These are phyloP conservation scores for Phodopus roborovskii DNA, from an alignment of 2,113 vertebrate species.

Conservation along the genomic window DNA sequence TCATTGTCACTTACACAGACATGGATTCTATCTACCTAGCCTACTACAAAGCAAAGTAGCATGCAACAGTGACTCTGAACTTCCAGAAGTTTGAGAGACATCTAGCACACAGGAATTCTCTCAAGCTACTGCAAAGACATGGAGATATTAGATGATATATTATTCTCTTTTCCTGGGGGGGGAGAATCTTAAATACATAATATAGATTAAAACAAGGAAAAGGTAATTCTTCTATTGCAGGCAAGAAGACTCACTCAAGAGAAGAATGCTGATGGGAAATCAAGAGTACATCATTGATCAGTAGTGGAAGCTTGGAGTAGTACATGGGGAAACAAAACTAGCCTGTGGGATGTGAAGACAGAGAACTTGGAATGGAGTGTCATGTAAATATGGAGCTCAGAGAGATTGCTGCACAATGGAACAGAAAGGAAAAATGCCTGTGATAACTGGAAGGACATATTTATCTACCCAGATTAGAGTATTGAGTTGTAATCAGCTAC, in stretches of 20 bases:
- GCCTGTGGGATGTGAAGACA: neutral
- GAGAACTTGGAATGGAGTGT: neutral
- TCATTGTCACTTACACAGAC: neutral
- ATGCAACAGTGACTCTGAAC: neutral
- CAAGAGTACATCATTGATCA: neutral
- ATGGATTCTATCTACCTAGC: neutral
- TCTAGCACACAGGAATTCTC: neutral
- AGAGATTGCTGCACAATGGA: neutral
- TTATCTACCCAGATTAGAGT: neutral
- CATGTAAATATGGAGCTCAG: neutral
- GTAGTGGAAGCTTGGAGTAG: neutral
- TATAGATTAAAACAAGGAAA: neutral
- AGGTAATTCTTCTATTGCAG: neutral
- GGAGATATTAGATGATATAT: neutral
- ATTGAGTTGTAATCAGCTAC: constrained; percentile 11
- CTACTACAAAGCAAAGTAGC: neutral
- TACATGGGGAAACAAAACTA: neutral
- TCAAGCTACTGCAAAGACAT: neutral
- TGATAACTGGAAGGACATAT: neutral
- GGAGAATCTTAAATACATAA: neutral
- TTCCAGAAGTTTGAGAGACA: neutral
- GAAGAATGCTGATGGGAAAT: constrained; percentile 3
- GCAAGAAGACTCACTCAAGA: neutral
- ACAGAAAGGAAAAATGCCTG: neutral
- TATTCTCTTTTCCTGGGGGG: neutral